A percentile compares a stretch with the other conserved stretches of the same genome.
Evolutionary conservation across 2,113 vertebrate genomes (phyloP).

Genomic region (Psittacus erithacus): DNA sequence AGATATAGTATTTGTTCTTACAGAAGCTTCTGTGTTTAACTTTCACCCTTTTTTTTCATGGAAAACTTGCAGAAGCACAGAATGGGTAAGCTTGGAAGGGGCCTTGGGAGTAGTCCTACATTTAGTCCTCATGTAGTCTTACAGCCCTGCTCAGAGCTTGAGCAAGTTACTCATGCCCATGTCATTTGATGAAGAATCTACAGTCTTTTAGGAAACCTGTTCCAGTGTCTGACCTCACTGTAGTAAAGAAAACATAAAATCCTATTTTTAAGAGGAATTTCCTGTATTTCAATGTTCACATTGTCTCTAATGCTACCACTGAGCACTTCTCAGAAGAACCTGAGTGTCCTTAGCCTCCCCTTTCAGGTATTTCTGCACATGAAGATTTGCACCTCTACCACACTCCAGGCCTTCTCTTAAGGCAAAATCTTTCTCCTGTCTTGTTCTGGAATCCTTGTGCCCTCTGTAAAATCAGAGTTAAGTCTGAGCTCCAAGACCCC

Average conservation of each 20-base stretch:
- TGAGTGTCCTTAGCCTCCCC: background rate
- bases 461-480: background rate
- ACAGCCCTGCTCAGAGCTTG: background rate
- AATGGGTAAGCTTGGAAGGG: background rate
- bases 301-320: background rate
- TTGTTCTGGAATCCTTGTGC: background rate
- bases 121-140: background rate
- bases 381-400: background rate
- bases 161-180: background rate
- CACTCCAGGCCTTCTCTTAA: background rate
- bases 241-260: background rate
- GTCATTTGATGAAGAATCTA: background rate
- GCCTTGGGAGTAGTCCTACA: background rate
- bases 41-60: background rate
- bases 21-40: background rate
- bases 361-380: background rate
- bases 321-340: background rate
- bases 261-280: background rate
- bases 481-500: background rate
- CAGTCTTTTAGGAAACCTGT: background rate
- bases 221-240: background rate
- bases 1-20: background rate
- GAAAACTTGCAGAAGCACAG: background rate
- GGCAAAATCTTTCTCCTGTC: background rate
- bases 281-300: background rate